These are phyloP conservation scores for Neolamprologus caudopunctatus DNA, from an alignment of 2,113 vertebrate species.

Conservation along the genomic window DNA sequence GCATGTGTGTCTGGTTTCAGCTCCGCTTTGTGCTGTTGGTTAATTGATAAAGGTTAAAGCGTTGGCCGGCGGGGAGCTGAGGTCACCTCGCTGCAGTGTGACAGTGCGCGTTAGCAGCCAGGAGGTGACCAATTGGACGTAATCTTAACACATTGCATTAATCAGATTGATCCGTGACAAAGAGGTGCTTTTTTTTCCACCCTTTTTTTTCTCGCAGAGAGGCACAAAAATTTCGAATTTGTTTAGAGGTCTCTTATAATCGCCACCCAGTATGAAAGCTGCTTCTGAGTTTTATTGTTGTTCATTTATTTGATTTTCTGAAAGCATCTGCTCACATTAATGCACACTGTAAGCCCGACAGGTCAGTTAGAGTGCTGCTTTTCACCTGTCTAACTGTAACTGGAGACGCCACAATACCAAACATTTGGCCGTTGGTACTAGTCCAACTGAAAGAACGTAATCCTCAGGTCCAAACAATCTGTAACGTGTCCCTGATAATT, in stretches of 20 bases:
- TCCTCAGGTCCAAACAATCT: background rate
- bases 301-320: background rate
- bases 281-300: background rate
- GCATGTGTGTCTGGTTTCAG: constrained; percentile 45
- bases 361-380: background rate
- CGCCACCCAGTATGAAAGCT: background rate
- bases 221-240: background rate
- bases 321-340: background rate
- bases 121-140: background rate
- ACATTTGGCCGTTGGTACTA: background rate
- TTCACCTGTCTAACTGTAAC: background rate
- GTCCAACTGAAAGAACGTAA: background rate
- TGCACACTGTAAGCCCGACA: background rate
- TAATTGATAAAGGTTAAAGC: constrained; percentile 70
- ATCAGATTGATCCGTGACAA: background rate
- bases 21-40: constrained; percentile 58
- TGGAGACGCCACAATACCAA: background rate
- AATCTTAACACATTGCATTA: background rate
- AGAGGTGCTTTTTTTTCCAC: background rate
- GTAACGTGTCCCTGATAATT: background rate
- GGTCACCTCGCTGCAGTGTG: constrained; percentile 7
- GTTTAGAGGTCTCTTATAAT: background rate
- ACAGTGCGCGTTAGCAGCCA: background rate
- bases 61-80: constrained; percentile 7
- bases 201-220: background rate